Conservation (phyloP, 2,113 vertebrate genomes). For the Ceyx melanurus region DNA sequence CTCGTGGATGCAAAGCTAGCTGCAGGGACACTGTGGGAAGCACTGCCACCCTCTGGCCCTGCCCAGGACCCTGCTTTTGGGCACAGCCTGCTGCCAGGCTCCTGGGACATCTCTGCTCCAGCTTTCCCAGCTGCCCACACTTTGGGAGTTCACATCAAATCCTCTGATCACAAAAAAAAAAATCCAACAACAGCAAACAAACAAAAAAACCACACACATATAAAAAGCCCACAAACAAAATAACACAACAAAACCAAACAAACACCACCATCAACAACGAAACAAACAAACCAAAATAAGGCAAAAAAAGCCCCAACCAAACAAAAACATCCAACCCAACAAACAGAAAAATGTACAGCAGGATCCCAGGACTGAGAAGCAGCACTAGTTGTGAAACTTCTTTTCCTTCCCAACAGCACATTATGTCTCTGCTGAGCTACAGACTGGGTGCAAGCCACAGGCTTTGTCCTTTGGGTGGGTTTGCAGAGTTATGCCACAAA, state of each 20-base stretch:
- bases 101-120: not conserved
- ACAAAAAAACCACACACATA: too few relatives aligned
- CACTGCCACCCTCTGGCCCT: not conserved
- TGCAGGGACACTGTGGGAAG: rapidly evolving
- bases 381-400: not conserved
- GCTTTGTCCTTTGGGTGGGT: not conserved
- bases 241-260: too few relatives aligned
- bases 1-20: not conserved
- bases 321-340: too few relatives aligned
- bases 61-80: not conserved
- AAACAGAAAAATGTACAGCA: not conserved
- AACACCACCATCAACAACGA: too few relatives aligned
- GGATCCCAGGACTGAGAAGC: not conserved
- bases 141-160: not conserved
- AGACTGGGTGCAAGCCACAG: not conserved
- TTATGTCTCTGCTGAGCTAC: not conserved
- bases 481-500: not conserved
- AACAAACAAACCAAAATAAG: too few relatives aligned
- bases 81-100: not conserved
- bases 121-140: not conserved
- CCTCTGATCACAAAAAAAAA: not conserved
- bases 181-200: too few relatives aligned
- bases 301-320: too few relatives aligned
- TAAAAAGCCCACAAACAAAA: too few relatives aligned
- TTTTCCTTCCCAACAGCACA: not conserved